Evolutionary conservation across 2,888 invertebrate genomes (phyloP).

Genomic region (Platycnemis pennipes): DNA sequence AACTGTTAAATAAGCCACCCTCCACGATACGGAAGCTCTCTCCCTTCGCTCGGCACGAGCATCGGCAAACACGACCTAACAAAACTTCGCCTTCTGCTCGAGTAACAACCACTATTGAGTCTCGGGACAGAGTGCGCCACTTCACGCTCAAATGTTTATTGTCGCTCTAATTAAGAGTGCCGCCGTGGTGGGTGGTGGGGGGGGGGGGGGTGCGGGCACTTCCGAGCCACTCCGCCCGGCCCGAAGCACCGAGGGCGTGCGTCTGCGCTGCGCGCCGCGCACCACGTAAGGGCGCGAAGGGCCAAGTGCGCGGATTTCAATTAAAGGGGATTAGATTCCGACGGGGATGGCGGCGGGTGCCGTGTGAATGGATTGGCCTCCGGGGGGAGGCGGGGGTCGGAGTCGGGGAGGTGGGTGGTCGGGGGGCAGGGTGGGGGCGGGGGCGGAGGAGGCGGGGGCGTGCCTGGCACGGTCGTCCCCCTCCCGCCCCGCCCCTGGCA

Average conservation of each 20-base stretch:
- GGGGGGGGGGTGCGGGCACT: background rate
- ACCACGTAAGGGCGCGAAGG: background rate
- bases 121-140: background rate
- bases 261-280: background rate
- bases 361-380: background rate
- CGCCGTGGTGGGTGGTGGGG: background rate
- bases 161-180: background rate
- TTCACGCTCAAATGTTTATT: conserved; percentile 14
- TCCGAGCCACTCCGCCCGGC: background rate
- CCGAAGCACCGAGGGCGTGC: background rate
- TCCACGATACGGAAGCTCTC: too few relatives aligned
- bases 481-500: background rate
- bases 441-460: background rate
- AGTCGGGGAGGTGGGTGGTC: too few relatives aligned
- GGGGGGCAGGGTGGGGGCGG: too few relatives aligned
- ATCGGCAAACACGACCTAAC: too few relatives aligned
- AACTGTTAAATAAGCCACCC: too few relatives aligned
- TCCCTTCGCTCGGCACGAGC: too few relatives aligned
- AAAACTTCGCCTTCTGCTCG: background rate
- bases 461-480: background rate
- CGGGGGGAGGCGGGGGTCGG: too few relatives aligned
- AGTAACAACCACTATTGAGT: background rate
- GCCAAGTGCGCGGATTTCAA: background rate
- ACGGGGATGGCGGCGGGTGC: background rate
- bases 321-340: conserved; percentile 10